Conservation (phyloP, 2,113 vertebrate genomes). For the Heptranchias perlo region DNA sequence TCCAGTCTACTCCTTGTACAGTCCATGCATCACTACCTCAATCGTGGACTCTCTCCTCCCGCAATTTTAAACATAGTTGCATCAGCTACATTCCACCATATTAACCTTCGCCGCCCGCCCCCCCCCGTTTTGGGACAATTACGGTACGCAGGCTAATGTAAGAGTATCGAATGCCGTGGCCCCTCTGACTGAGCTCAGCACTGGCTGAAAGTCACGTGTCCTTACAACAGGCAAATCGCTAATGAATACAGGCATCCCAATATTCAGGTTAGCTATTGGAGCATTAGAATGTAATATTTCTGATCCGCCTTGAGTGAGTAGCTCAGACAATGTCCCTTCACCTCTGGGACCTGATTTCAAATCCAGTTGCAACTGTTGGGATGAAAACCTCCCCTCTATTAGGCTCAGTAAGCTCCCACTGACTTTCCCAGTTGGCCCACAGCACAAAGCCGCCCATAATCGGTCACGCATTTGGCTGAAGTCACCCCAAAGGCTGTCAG, state of each 20-base stretch:
- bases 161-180: neutral
- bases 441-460: neutral
- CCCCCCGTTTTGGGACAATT: neutral
- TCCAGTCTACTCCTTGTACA: neutral
- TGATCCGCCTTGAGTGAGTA: neutral
- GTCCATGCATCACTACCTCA: conserved; percentile 29
- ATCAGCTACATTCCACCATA: neutral
- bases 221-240: neutral
- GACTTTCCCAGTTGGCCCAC: neutral
- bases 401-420: neutral
- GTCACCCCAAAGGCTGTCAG: neutral
- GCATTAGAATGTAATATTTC: too few relatives aligned
- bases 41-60: neutral
- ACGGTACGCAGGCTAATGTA: neutral
- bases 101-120: neutral
- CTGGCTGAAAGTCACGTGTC: neutral
- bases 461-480: neutral
- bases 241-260: neutral
- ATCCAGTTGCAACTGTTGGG: neutral
- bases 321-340: neutral
- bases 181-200: neutral
- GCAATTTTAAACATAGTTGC: neutral
- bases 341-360: neutral
- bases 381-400: neutral
- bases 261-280: neutral